Percentiles rank a stretch among this genome's conserved stretches.
Conservation (phyloP, 2,797 vertebrate genomes). For the Poeciliopsis gracilis region DNA sequence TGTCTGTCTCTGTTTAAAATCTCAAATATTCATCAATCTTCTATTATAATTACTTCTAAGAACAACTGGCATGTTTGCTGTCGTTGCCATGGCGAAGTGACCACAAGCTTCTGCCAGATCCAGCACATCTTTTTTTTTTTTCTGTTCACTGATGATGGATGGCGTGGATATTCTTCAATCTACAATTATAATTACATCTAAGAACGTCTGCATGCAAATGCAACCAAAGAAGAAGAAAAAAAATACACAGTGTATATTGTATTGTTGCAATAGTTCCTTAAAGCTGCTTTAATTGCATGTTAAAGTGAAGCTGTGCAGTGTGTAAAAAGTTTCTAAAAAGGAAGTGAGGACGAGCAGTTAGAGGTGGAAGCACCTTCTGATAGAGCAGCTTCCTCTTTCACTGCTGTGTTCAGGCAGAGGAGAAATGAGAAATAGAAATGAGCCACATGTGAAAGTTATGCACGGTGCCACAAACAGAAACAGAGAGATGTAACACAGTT, state of each 20-base stretch:
- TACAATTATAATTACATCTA: not conserved
- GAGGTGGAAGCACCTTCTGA: conserved; percentile 38
- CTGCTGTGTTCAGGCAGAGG: conserved; percentile 13
- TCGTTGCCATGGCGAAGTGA: too few relatives aligned
- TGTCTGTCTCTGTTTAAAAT: not conserved
- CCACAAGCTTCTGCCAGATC: too few relatives aligned
- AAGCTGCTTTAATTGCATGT: conserved; percentile 4
- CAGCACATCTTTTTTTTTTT: too few relatives aligned
- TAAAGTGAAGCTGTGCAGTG: conserved; percentile 21
- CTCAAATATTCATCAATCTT: not conserved
- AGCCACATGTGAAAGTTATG: conserved; percentile 12
- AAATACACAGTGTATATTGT: not conserved
- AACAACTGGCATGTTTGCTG: too few relatives aligned
- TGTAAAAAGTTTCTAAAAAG: conserved; percentile 51
- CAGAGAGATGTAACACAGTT: conserved; percentile 16
- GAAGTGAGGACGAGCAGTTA: conserved; percentile 58
- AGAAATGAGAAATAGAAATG: not conserved
- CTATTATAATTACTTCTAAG: not conserved
- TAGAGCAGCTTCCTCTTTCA: conserved; percentile 64
- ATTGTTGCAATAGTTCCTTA: not conserved
- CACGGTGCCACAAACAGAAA: not conserved
- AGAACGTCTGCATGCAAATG: not conserved
- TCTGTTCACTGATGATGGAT: too few relatives aligned
- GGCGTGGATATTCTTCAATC: not conserved
- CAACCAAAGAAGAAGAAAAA: not conserved